Conservation (phyloP, 2,113 vertebrate genomes). For the Pica pica region DNA sequence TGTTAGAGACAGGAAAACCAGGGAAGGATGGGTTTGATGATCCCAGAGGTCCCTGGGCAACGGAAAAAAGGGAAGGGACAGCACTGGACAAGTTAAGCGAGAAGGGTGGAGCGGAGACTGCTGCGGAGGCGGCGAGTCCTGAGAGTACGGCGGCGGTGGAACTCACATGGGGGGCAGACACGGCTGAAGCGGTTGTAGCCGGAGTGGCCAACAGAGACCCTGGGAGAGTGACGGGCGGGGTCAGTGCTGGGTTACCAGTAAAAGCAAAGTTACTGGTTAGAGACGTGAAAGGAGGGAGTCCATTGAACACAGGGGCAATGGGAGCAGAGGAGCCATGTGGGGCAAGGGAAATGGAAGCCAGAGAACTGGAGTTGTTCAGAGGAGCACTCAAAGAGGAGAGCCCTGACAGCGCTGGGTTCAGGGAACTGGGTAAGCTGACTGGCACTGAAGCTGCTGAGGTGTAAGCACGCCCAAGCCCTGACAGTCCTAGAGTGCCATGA, state of each 20-base stretch:
- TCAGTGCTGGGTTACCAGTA: constrained; percentile 68
- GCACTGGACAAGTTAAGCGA: constrained; percentile 84
- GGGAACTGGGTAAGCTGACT: constrained; percentile 77
- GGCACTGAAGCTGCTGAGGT: constrained; percentile 80
- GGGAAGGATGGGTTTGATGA: constrained; percentile 82
- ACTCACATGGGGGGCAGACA: constrained; percentile 33
- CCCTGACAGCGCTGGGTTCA: constrained; percentile 67
- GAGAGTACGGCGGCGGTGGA: constrained; percentile 74
- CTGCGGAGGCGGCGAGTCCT: constrained; percentile 72
- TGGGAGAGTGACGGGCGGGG: constrained; percentile 62
- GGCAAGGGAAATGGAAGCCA: constrained; percentile 65
- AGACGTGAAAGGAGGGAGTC: constrained; percentile 83
- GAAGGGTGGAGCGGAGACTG: constrained; percentile 77
- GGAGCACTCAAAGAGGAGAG: constrained; percentile 67
- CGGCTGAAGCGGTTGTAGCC: constrained; percentile 46
- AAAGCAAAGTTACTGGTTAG: constrained; percentile 75
- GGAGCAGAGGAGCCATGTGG: constrained; percentile 70
- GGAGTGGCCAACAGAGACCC: constrained; percentile 67
- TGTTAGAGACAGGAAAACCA: constrained; percentile 85
- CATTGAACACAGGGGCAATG: constrained; percentile 76
- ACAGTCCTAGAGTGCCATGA: constrained; percentile 76
- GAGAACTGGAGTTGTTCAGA: constrained; percentile 63
- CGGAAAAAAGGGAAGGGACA: constrained; percentile 84
- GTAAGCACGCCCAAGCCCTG: constrained; percentile 76
- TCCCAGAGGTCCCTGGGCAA: constrained; percentile 75